phyloP scores from a whole-genome alignment of 2,797 vertebrate genomes.

The Taeniopygia guttata region DNA sequence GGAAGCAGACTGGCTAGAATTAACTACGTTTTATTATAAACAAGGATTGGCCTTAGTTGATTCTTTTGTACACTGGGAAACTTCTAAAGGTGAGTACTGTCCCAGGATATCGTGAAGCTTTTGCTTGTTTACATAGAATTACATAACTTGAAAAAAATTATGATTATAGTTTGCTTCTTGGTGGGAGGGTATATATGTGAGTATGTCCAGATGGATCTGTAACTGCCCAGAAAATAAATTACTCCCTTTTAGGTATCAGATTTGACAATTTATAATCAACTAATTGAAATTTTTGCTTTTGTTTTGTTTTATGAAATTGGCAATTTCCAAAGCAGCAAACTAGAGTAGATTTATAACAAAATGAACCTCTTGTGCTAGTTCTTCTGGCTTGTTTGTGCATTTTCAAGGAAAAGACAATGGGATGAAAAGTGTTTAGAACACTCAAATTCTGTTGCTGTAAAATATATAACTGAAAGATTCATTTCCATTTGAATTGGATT shows the following conservation, averaged over 20 bases:
- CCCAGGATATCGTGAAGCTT: background rate
- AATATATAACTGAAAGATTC: background rate
- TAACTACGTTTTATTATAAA: constrained; percentile 91
- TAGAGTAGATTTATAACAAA: background rate
- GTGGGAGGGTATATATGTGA: background rate
- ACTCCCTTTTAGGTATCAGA: background rate
- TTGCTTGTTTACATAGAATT: background rate
- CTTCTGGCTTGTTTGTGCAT: background rate
- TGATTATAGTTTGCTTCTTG: background rate
- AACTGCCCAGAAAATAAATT: background rate
- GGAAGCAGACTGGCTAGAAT: constrained; percentile 96
- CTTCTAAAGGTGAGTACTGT: constrained; percentile 82
- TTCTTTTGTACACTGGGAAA: constrained; percentile 94
- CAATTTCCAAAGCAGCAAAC: background rate
- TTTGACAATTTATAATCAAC: background rate
- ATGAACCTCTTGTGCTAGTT: background rate
- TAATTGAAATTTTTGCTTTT: background rate
- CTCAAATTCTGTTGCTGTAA: background rate
- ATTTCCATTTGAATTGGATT: background rate
- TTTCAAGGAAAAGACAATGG: background rate
- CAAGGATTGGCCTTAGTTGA: constrained; percentile 93
- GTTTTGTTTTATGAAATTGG: background rate
- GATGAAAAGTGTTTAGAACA: background rate
- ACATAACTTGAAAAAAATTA: background rate
- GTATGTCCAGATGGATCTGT: background rate